Evolutionary conservation across 2,888 invertebrate species (phyloP).

Genomic region (Agriopis marginaria): DNA sequence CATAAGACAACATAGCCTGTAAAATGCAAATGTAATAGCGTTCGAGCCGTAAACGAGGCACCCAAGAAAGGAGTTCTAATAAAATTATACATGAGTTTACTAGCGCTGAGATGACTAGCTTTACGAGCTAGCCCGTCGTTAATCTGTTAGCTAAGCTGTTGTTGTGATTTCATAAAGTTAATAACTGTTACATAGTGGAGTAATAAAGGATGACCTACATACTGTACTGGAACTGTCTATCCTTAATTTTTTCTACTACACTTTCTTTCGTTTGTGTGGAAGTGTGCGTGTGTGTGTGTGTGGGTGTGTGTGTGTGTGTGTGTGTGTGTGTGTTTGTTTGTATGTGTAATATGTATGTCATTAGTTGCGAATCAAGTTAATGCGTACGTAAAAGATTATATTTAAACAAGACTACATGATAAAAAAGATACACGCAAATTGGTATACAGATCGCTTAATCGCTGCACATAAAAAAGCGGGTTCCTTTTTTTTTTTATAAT

Average conservation of each 20-base stretch:
- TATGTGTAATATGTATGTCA: no score
- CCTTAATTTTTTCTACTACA: no score
- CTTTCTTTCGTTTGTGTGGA: no score
- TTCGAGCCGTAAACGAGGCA: slow-evolving; percentile 50
- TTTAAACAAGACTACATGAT: no score
- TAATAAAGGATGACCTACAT: slow-evolving; percentile 7
- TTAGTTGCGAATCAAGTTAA: background rate
- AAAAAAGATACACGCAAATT: no score
- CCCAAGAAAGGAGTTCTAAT: slow-evolving; percentile 47
- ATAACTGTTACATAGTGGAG: background rate
- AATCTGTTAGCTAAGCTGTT: slow-evolving; percentile 13
- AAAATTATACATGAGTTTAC: slow-evolving; percentile 51
- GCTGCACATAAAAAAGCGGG: no score
- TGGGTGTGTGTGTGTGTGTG: background rate
- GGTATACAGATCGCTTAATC: no score
- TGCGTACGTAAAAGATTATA: no score
- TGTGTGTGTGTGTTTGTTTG: no score
- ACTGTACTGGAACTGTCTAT: background rate
- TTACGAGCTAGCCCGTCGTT: slow-evolving; percentile 24
- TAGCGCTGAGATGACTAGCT: slow-evolving; percentile 12
- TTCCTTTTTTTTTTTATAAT: no score
- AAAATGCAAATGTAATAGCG: slow-evolving; percentile 64
- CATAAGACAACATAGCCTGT: slow-evolving; percentile 42
- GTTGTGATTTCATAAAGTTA: slow-evolving; percentile 9
- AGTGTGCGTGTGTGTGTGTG: no score